Evolutionary conservation across 2,797 vertebrate genomes (phyloP), one percentile per base, ranked within the genome.

Genomic region (Eleutherodactylus coqui): DNA sequence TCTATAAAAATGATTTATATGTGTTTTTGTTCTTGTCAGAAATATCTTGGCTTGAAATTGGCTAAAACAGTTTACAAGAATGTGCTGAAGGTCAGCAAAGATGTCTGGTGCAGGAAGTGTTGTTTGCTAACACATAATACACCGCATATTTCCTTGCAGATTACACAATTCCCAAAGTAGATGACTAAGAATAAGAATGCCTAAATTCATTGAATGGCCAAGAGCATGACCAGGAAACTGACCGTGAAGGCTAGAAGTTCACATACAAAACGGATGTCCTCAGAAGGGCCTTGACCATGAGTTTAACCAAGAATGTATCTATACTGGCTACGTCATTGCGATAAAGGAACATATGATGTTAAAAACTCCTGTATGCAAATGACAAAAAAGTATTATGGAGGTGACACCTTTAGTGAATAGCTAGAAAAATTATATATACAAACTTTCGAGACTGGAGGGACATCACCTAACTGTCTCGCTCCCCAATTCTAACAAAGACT

Each of bases 101-200:
- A 83, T 88, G 76, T 81, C 86, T 91, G 62, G 86, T 55, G 86
- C 79, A 90, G 73, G 76, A 86, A 87, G 91, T 88, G 88, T 86
- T 90, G 89, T 89, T 72, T 90, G 89, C 86, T 90, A 92, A 91
- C 89, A 92, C 91, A 90, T 90, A 92, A 92, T 91, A 91, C 81
- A 84, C 90, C 91, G 88, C 92, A 58, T 75, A 89, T 77, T 87
- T 38, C 4, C 89, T 79, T 87, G 89, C 86, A 90, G 89, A 88
- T 80, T 72, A 80, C 84, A 75, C 78, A 79, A 55, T 73, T 73
- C 77, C 47, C 62, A 70, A 79, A 85, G 79, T 45, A 67, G 47
- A 72, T 85, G 76, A 55, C 64, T 70, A 47, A 24, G 53, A 69
- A 84, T 21, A 49, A 72, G 34, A 2, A 13, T 27, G 69, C 16